Evolutionary conservation across 2,888 invertebrate genomes (phyloP).

Genomic region (Lasioglossum morio): DNA sequence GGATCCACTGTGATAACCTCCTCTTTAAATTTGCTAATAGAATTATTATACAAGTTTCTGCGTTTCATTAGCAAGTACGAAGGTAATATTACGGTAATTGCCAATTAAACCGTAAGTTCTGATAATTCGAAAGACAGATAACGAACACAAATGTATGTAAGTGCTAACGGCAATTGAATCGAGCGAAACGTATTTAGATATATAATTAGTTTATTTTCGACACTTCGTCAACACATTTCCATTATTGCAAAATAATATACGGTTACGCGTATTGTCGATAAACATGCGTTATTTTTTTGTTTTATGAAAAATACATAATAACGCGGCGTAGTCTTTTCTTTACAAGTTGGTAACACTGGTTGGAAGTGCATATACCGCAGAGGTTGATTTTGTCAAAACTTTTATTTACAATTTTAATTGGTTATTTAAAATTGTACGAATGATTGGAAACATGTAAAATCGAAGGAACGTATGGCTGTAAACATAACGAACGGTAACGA

Average conservation of each 20-base stretch:
- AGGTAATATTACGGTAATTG: background rate
- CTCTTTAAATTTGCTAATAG: background rate
- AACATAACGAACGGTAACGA: background rate
- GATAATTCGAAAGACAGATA: background rate
- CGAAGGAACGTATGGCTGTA: background rate
- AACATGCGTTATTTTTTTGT: slow-evolving; percentile 22
- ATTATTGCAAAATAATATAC: slow-evolving; percentile 7
- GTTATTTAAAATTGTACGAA: background rate
- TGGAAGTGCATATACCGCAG: background rate
- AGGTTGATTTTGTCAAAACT: background rate
- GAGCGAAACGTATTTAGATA: background rate
- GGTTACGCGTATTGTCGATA: slow-evolving; percentile 16
- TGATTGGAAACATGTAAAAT: background rate
- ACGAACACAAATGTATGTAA: background rate
- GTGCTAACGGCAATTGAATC: background rate
- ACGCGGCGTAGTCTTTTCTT: slow-evolving; percentile 11
- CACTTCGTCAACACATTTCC: slow-evolving; percentile 7
- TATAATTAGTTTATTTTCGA: background rate
- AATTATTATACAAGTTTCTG: background rate
- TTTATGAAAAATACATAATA: slow-evolving; percentile 27
- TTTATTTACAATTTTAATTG: slow-evolving; percentile 12
- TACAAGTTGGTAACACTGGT: slow-evolving; percentile 48
- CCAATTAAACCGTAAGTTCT: background rate
- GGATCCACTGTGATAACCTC: slow-evolving; percentile 36
- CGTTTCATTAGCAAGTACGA: background rate